A percentile compares a stretch with the other conserved stretches of the same genome.
phyloP scores from a whole-genome alignment of 1,140 invertebrate genomes.

The Sarcophaga bullata region DNA sequence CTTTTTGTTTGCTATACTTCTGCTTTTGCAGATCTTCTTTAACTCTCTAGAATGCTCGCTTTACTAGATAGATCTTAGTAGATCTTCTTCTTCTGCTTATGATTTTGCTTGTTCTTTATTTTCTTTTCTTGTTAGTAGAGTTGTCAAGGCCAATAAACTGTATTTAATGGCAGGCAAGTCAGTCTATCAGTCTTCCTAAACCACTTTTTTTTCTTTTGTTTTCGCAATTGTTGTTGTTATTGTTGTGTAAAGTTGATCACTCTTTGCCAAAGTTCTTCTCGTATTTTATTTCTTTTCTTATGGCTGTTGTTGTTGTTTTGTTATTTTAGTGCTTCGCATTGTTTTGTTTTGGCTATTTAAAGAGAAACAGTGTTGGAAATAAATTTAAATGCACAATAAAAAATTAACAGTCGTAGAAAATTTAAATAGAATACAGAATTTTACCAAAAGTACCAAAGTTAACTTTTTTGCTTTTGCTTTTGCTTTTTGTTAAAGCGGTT shows the following conservation, averaged over 20 bases:
- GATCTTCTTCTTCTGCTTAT: too few relatives aligned
- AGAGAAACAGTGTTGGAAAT: neutral
- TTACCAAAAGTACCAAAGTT: too few relatives aligned
- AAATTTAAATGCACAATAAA: neutral
- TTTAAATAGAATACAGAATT: too few relatives aligned
- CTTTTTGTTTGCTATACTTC: neutral
- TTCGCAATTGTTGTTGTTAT: neutral
- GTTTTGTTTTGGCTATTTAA: slow-evolving; percentile 15
- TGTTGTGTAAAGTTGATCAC: neutral
- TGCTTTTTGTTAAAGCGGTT: too few relatives aligned
- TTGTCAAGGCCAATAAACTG: slow-evolving; percentile 21
- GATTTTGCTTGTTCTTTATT: neutral
- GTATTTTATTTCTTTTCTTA: neutral
- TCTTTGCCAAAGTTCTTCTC: neutral
- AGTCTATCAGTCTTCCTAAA: slow-evolving; percentile 16
- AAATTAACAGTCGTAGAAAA: neutral
- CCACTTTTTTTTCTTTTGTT: slow-evolving; percentile 7
- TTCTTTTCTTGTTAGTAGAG: neutral
- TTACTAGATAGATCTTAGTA: too few relatives aligned
- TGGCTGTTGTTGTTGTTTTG: neutral
- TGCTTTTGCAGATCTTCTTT: neutral
- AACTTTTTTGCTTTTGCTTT: too few relatives aligned
- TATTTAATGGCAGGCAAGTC: slow-evolving; percentile 16
- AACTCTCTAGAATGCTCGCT: too few relatives aligned
- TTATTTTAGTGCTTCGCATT: neutral